phyloP scores from a whole-genome alignment of 2,113 vertebrate species.

The Melanostigma gelatinosum region DNA sequence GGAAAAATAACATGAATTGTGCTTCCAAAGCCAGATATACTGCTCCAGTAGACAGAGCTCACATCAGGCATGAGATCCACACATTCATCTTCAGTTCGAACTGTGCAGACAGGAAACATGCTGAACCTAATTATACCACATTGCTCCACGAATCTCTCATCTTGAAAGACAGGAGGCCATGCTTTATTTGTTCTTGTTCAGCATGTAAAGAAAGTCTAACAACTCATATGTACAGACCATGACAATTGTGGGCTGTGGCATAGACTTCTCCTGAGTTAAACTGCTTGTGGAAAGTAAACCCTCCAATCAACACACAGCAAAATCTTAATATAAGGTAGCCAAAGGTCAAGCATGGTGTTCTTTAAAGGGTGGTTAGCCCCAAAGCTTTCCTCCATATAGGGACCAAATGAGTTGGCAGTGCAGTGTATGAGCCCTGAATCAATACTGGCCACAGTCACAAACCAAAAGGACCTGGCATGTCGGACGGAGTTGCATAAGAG shows the following conservation, averaged over 20 bases:
- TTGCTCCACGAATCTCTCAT: neutral
- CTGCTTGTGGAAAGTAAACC: conserved; percentile 4
- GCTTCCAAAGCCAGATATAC: neutral
- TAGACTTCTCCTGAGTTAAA: conserved; percentile 8
- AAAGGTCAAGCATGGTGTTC: neutral
- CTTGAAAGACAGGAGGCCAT: neutral
- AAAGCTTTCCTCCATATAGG: conserved; percentile 17
- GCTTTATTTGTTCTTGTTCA: neutral
- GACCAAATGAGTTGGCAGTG: conserved; percentile 15
- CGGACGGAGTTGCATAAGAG: conserved; percentile 16
- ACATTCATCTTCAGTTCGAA: conserved; percentile 17
- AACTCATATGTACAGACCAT: neutral
- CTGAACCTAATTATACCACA: neutral
- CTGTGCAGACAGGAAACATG: conserved; percentile 25
- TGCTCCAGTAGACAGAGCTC: conserved; percentile 1
- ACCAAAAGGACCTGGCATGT: conserved; percentile 9
- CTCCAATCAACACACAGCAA: conserved; percentile 22
- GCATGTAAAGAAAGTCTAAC: neutral
- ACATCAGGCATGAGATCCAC: conserved; percentile 33
- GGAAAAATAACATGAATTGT: conserved; percentile 41
- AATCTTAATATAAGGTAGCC: conserved; percentile 16
- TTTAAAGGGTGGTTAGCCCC: conserved; percentile 8
- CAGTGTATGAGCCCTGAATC: conserved; percentile 24
- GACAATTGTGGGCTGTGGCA: neutral
- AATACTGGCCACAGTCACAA: conserved; percentile 9